phyloP scores from a whole-genome alignment of 2,888 invertebrate species.

The Nematopogon swammerdamellus region DNA sequence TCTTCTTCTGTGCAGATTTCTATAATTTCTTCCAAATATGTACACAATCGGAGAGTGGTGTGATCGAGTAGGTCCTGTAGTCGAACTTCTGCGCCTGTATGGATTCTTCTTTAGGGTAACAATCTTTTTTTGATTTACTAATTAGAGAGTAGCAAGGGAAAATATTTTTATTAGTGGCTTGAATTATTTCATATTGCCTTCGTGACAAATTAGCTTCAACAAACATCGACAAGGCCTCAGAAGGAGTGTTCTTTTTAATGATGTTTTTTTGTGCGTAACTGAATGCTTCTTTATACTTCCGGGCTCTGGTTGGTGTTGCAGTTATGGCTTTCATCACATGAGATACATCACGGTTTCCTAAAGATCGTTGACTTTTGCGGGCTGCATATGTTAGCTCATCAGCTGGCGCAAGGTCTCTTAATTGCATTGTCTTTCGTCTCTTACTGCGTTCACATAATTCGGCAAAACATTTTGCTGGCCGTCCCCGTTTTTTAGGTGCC shows the following conservation, averaged over 20 bases:
- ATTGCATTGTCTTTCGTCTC: background rate
- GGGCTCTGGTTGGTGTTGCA: slow-evolving; percentile 1
- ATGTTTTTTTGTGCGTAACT: slow-evolving; percentile 2
- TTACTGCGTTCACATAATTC: background rate
- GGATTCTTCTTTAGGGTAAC: slow-evolving; percentile 2
- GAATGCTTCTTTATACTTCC: slow-evolving; percentile 5
- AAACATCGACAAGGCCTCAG: slow-evolving; percentile 9
- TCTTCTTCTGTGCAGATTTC: slow-evolving; percentile 8
- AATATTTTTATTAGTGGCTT: slow-evolving; percentile 5
- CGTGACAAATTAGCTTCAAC: slow-evolving; percentile 8
- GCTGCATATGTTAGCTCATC: slow-evolving; percentile 4
- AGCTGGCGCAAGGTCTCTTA: slow-evolving; percentile 3
- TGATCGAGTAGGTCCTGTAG: slow-evolving; percentile 9
- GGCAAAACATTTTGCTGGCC: background rate
- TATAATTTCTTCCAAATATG: slow-evolving; percentile 8
- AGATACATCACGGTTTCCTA: slow-evolving; percentile 9
- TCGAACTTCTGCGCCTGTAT: slow-evolving; percentile 7
- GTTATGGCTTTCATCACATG: slow-evolving; percentile 10
- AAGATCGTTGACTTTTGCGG: slow-evolving; percentile 4
- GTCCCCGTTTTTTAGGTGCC: background rate
- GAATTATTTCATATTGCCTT: slow-evolving; percentile 8
- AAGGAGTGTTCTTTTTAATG: background rate
- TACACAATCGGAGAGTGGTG: slow-evolving; percentile 10
- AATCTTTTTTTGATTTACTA: slow-evolving; percentile 11
- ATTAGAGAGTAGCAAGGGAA: slow-evolving; percentile 10